phyloP scores from a whole-genome alignment of 2,888 invertebrate genomes.

The Sinodicranocentrus sp. region DNA sequence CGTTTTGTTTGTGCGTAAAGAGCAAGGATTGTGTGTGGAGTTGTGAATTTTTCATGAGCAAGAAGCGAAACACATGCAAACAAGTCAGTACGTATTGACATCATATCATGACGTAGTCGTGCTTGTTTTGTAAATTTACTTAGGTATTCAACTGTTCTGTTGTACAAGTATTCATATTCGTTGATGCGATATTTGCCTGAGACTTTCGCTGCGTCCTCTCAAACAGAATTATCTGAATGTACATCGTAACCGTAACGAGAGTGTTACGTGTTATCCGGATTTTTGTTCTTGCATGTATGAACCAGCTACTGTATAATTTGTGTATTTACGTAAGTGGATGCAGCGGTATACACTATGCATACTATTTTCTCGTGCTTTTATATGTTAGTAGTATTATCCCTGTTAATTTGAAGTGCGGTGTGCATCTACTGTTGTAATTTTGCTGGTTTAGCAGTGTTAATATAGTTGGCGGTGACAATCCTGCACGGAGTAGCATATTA shows the following conservation, averaged over 20 bases:
- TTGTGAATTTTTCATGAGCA: slow-evolving; percentile 45
- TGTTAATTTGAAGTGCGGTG: too few species aligned
- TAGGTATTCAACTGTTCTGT: neutral
- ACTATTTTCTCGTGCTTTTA: too few species aligned
- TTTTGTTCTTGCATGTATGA: neutral
- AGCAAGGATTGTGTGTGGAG: slow-evolving; percentile 25
- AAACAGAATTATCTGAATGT: too few species aligned
- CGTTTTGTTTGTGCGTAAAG: slow-evolving; percentile 62
- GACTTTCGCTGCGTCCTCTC: neutral
- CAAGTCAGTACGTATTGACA: neutral
- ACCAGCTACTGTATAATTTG: neutral
- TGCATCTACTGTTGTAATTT: too few species aligned
- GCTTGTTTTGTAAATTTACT: slow-evolving; percentile 14
- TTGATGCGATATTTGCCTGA: neutral
- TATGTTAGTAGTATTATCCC: too few species aligned
- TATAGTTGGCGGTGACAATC: too few species aligned
- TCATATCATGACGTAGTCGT: slow-evolving; percentile 20
- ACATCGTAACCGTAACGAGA: neutral
- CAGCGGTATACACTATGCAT: too few species aligned
- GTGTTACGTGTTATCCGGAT: neutral
- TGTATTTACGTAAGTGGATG: too few species aligned
- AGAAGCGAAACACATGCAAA: neutral
- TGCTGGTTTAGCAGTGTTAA: too few species aligned
- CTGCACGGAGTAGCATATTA: too few species aligned
- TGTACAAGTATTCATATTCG: neutral